Percentiles rank a stretch among this genome's conserved stretches.
phyloP scores from a whole-genome alignment of 2,113 vertebrate genomes.

The Scomber japonicus region DNA sequence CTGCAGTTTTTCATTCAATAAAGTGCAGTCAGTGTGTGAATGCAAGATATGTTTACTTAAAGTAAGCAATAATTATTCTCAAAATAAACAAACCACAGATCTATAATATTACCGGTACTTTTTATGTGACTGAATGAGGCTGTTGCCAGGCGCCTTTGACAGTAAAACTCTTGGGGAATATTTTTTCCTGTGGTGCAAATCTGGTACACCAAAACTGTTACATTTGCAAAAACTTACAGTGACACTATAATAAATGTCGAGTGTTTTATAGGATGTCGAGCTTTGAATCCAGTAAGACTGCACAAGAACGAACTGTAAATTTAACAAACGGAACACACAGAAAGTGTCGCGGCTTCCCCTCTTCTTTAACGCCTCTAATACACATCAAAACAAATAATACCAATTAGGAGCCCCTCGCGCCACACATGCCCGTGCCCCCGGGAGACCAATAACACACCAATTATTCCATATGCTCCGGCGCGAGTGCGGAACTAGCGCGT shows the following conservation, averaged over 20 bases:
- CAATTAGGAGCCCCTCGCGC: constrained; percentile 76
- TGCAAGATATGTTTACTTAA: neutral
- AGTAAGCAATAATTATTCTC: constrained; percentile 4
- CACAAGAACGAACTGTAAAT: constrained; percentile 48
- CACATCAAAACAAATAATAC: constrained; percentile 81
- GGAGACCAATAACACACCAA: constrained; percentile 83
- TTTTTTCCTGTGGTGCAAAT: constrained; percentile 1
- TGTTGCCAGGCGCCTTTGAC: constrained; percentile 5
- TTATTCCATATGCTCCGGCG: constrained; percentile 80
- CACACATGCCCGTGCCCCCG: constrained; percentile 75
- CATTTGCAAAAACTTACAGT: neutral
- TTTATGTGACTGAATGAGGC: neutral
- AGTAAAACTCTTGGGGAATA: constrained; percentile 17
- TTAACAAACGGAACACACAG: constrained; percentile 51
- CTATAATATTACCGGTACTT: neutral
- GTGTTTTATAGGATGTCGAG: constrained; percentile 3
- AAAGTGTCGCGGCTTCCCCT: constrained; percentile 41
- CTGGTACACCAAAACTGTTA: constrained; percentile 7
- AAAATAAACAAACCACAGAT: constrained; percentile 25
- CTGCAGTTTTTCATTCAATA: neutral
- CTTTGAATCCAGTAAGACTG: constrained; percentile 13
- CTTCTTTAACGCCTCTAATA: constrained; percentile 70
- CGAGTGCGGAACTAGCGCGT: constrained; percentile 69
- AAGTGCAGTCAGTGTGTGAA: neutral
- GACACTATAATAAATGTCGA: constrained; percentile 1